Evolutionary conservation across 2,888 invertebrate species (phyloP).

Genomic region (Harpagoxenus sublaevis): DNA sequence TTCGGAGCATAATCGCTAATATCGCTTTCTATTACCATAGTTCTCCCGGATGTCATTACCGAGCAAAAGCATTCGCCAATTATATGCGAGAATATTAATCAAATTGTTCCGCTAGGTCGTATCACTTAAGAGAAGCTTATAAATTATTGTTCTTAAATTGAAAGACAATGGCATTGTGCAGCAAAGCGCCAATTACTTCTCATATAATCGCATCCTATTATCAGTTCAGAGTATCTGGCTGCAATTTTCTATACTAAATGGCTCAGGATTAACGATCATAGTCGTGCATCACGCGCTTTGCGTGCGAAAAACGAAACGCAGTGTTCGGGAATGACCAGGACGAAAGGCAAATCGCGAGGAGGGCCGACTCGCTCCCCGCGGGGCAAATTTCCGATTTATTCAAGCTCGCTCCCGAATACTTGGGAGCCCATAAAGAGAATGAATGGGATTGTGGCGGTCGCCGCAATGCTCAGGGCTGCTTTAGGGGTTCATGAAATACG

Average conservation of each 20-base stretch:
- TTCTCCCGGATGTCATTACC: slow-evolving; percentile 14
- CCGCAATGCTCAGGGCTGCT: slow-evolving; percentile 80
- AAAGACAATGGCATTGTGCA: background rate
- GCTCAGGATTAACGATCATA: slow-evolving; percentile 22
- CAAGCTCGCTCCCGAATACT: slow-evolving; percentile 83
- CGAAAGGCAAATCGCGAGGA: slow-evolving; percentile 71
- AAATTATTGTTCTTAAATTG: slow-evolving; percentile 1
- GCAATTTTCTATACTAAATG: background rate
- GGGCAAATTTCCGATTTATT: slow-evolving; percentile 84
- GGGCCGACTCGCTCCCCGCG: slow-evolving; percentile 63
- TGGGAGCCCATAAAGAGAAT: slow-evolving; percentile 84
- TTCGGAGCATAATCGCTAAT: slow-evolving; percentile 23
- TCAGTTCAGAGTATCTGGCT: background rate
- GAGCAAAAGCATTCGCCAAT: slow-evolving; percentile 22
- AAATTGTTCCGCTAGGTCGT: background rate
- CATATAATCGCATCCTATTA: background rate
- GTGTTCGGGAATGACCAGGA: slow-evolving; percentile 63
- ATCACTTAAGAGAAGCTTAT: background rate
- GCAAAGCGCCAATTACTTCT: background rate
- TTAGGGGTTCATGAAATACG: slow-evolving; percentile 84
- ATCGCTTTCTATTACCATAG: slow-evolving; percentile 15
- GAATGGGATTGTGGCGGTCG: slow-evolving; percentile 83
- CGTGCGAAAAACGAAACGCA: slow-evolving; percentile 15
- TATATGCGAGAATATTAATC: slow-evolving; percentile 33
- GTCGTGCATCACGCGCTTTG: slow-evolving; percentile 3